phyloP scores from a whole-genome alignment of 2,113 vertebrate species.

The Petroica traversi region DNA sequence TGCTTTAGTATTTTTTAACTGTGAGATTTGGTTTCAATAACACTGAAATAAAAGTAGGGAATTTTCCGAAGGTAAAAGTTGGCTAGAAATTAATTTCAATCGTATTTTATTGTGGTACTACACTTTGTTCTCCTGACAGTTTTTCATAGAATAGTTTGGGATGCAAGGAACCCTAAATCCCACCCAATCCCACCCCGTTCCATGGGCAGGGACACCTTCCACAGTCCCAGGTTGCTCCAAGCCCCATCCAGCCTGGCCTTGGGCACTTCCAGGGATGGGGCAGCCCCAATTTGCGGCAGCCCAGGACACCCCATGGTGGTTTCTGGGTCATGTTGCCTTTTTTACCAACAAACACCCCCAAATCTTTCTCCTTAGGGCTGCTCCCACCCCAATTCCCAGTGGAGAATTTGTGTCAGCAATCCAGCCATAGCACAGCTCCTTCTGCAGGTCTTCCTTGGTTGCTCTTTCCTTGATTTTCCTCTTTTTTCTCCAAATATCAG shows the following conservation, averaged over 20 bases:
- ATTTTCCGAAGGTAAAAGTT: not conserved
- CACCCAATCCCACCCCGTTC: not conserved
- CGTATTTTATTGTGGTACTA: fast-evolving
- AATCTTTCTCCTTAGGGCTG: not conserved
- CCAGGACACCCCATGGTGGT: not conserved
- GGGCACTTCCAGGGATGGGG: not conserved
- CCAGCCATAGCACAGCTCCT: not conserved
- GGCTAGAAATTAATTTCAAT: not conserved
- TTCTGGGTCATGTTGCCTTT: not conserved
- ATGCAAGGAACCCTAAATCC: not conserved
- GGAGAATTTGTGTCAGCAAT: not conserved
- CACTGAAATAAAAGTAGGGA: not conserved
- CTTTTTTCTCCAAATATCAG: not conserved
- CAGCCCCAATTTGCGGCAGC: not conserved
- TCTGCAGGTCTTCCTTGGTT: fast-evolving
- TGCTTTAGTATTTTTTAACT: not conserved
- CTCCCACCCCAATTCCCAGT: not conserved
- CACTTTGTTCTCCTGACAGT: not conserved
- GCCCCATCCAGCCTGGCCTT: fast-evolving
- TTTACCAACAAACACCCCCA: not conserved
- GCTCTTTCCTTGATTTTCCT: not conserved
- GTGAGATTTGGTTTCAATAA: not conserved
- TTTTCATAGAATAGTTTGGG: not conserved
- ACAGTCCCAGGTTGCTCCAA: not conserved
- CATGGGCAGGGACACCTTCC: not conserved